Evolutionary conservation across 2,888 invertebrate genomes (phyloP).

Genomic region (Eristalis intricaria): DNA sequence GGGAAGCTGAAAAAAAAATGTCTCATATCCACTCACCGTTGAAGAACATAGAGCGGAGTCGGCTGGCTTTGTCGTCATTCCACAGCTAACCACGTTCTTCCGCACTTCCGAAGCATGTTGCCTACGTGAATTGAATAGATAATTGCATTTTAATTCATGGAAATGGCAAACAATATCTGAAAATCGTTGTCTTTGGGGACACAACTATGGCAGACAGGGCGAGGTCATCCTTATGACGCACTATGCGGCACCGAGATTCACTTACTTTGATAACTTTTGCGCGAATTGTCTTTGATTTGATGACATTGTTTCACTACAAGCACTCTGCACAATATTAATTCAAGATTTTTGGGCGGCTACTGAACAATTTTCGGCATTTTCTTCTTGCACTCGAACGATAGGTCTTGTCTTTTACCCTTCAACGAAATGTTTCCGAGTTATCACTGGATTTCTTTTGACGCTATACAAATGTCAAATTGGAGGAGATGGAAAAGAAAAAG

Average conservation of each 20-base stretch:
- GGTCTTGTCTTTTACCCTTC: conserved; percentile 27
- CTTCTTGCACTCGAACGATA: not conserved
- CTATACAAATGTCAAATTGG: conserved; percentile 49
- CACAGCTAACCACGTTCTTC: conserved; percentile 85
- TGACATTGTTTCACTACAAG: conserved; percentile 82
- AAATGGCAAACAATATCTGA: conserved; percentile 17
- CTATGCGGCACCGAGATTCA: conserved; percentile 16
- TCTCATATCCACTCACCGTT: conserved; percentile 83
- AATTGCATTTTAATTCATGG: conserved; percentile 76
- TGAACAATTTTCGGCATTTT: conserved; percentile 62
- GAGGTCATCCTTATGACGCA: conserved; percentile 68
- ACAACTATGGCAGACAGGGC: conserved; percentile 69
- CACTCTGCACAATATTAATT: not conserved
- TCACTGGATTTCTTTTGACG: conserved; percentile 41
- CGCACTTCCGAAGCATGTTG: conserved; percentile 90
- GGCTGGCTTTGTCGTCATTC: conserved; percentile 83
- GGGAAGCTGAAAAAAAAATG: conserved; percentile 16
- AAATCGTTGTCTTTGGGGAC: conserved; percentile 32
- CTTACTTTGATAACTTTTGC: conserved; percentile 87
- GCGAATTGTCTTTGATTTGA: conserved; percentile 87
- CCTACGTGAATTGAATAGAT: conserved; percentile 79
- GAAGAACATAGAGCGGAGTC: conserved; percentile 88
- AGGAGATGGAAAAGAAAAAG: conserved; percentile 17
- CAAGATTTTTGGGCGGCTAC: conserved; percentile 6
- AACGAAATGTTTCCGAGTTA: conserved; percentile 32